Base-by-base conservation (phyloP, 1,140 invertebrate genomes). In the Drosophila nannoptera region DNA sequence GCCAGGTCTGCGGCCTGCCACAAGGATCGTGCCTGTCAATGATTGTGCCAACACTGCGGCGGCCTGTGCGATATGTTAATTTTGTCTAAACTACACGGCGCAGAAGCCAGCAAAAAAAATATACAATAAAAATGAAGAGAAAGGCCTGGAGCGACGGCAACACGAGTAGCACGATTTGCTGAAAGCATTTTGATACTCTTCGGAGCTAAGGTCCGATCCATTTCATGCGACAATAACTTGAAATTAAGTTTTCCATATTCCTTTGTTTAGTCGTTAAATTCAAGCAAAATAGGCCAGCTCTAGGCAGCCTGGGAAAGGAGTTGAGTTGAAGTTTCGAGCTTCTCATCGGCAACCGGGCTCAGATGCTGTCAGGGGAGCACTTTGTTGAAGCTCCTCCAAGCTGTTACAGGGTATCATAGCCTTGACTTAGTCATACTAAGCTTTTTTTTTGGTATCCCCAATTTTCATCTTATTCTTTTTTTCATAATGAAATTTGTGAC, bases 51-150 rank as follows among this genome's bases (percentile, higher is more conserved):
- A 29, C 43, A 54, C 58, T 54, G 65, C 42, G 73, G 65, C 42
- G 73, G 65, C 74, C 60, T 82, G 55, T 77, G 78, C 56, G 78
- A 81, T 81, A 81, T 81, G 78, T 81, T 81, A 81, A 81, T 82
- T 81, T 82, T 61, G 73, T 61, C 77, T 81, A 80, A 80, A 80
- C 77, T 81, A 80, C 77, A 67, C 54, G 36, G 33, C 67, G 46
- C 58, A 58, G 61, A 62, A 43, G 43, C 43, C 29, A 8, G n/a
- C n/a, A 42, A 29, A 66, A 52, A 66, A 60, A 66, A 38, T 8
- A 38, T 38, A 38, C 11, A 5, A 22, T 22, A 22, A 22, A 22
- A 22, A 22, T 22, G 22, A 22, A 22, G 22, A 22, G 40, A 43
- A 43, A 43, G 14, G 60, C 56, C 64, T 56, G 22, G 45, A 61